A percentile compares a stretch with the other conserved stretches of the same genome.
These are phyloP conservation scores for Epinotia ramella DNA, from an alignment of 2,888 invertebrate genomes.

Conservation along the genomic window DNA sequence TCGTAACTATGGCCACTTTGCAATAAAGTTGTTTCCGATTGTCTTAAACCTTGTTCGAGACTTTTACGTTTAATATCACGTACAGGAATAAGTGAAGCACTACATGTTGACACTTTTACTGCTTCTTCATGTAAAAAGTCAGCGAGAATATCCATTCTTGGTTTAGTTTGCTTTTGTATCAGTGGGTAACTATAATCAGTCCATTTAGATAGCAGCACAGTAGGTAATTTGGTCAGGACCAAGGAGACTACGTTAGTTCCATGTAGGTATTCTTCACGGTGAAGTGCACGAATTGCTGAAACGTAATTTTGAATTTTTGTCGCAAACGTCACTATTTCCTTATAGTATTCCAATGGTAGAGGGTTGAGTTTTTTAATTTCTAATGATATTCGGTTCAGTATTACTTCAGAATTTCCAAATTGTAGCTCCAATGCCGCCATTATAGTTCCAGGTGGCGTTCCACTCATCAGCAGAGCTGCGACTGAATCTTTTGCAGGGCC, in stretches of 20 bases:
- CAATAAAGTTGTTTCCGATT: no score
- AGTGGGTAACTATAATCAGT: constrained; percentile 14
- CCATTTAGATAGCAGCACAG: constrained; percentile 19
- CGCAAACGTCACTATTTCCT: constrained; percentile 13
- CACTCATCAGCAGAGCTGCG: constrained; percentile 47
- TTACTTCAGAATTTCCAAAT: constrained; percentile 52
- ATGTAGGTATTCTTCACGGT: not conserved
- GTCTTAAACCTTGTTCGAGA: no score
- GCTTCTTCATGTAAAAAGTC: constrained; percentile 13
- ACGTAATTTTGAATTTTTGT: constrained; percentile 13
- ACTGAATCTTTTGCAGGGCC: constrained; percentile 51
- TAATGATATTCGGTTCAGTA: constrained; percentile 45
- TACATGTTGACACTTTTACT: constrained; percentile 5
- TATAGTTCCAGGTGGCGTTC: constrained; percentile 44
- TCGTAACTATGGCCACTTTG: no score
- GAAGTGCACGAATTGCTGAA: not conserved
- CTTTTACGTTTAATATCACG: not conserved
- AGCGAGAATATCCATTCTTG: constrained; percentile 3
- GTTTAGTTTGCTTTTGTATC: not conserved
- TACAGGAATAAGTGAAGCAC: not conserved
- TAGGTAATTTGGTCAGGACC: constrained; percentile 17
- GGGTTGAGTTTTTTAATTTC: constrained; percentile 48
- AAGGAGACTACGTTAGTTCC: constrained; percentile 4
- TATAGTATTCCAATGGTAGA: constrained; percentile 33
- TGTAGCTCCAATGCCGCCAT: constrained; percentile 49